phyloP scores from a whole-genome alignment of 2,888 invertebrate genomes.

The Podabrus alpinus region DNA sequence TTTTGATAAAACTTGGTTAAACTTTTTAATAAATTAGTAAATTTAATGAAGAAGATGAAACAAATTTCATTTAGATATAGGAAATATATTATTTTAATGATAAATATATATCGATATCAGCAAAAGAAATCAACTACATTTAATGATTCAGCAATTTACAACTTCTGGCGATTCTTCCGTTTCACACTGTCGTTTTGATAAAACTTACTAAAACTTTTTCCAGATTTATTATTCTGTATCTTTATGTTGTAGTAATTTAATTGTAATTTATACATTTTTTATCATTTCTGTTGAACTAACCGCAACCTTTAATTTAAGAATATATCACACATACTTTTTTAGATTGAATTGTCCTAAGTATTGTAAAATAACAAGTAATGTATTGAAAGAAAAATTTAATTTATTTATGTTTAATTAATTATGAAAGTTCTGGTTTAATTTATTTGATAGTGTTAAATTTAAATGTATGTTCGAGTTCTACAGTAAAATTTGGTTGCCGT shows the following conservation, averaged over 20 bases:
- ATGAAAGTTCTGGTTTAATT: too few species aligned
- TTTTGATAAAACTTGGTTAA: too few species aligned
- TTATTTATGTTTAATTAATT: too few species aligned
- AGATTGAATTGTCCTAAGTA: neutral
- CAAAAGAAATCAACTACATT: constrained; percentile 1
- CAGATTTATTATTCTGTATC: neutral
- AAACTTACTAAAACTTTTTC: neutral
- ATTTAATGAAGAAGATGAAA: neutral
- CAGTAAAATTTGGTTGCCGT: too few species aligned
- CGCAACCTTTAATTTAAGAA: neutral
- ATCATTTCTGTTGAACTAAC: neutral
- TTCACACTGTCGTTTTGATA: neutral
- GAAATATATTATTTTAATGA: neutral
- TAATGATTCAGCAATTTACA: constrained; percentile 4
- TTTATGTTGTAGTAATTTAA: constrained; percentile 1
- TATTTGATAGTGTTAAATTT: too few species aligned
- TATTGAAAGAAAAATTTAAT: neutral
- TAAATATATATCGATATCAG: neutral
- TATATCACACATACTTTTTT: neutral
- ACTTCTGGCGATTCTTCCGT: neutral
- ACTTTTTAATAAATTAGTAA: too few species aligned
- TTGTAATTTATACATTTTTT: constrained; percentile 3
- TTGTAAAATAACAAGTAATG: neutral
- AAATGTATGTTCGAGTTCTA: too few species aligned
- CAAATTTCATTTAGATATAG: neutral